Conservation (phyloP, 2,113 vertebrate species). For the Gambusia holbrooki region DNA sequence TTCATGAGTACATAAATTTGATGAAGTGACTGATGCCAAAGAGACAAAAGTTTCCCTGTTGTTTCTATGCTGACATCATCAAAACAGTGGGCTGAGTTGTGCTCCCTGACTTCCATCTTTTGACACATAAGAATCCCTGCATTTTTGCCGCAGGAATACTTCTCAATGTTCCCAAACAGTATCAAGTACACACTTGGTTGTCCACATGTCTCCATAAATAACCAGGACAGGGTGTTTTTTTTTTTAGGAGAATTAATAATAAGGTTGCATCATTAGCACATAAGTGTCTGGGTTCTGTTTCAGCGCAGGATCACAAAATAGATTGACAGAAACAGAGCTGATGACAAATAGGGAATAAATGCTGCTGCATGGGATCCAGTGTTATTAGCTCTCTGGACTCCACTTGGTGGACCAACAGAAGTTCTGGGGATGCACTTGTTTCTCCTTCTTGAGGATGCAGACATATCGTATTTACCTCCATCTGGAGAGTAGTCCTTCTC, state of each 20-base stretch:
- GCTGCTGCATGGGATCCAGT: slow-evolving; percentile 60
- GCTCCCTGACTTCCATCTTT: slow-evolving; percentile 66
- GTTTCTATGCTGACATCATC: slow-evolving; percentile 70
- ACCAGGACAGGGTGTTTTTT: slow-evolving; percentile 45
- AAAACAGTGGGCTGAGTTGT: slow-evolving; percentile 51
- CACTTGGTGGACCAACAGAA: slow-evolving; percentile 87
- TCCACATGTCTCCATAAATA: slow-evolving; percentile 61
- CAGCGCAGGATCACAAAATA: slow-evolving; percentile 84
- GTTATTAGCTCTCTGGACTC: slow-evolving; percentile 88
- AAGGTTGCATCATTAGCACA: slow-evolving; percentile 37
- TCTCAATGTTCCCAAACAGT: slow-evolving; percentile 52
- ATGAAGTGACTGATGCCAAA: slow-evolving; percentile 26
- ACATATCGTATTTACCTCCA: slow-evolving; percentile 72
- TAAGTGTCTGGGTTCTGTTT: slow-evolving; percentile 53
- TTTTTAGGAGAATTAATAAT: slow-evolving; percentile 45
- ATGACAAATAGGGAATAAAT: slow-evolving; percentile 60
- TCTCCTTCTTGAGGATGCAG: slow-evolving; percentile 81
- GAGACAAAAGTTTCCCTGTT: slow-evolving; percentile 59
- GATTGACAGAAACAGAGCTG: slow-evolving; percentile 79
- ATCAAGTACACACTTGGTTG: slow-evolving; percentile 50
- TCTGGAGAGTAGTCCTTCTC: slow-evolving; percentile 79
- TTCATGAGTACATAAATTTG: slow-evolving; percentile 38
- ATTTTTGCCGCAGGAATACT: slow-evolving; percentile 42
- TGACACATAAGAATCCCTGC: slow-evolving; percentile 47
- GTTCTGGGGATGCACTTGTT: slow-evolving; percentile 91